These are phyloP conservation scores for Tortricodes alternella DNA, from an alignment of 2,888 invertebrate species.

Conservation along the genomic window DNA sequence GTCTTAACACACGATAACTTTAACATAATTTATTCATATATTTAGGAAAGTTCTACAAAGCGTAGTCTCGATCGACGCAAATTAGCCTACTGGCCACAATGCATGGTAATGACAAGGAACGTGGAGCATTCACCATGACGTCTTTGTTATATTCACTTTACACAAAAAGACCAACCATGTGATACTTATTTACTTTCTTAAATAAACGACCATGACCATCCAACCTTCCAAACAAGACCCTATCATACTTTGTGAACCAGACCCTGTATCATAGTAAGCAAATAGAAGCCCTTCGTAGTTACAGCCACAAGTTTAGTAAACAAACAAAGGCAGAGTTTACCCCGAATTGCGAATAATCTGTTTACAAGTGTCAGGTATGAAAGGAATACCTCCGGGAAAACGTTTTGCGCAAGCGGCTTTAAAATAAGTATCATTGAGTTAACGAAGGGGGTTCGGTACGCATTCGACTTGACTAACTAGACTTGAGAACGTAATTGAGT, in stretches of 20 bases:
- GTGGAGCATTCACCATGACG: conserved; percentile 24
- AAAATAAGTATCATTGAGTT: conserved; percentile 8
- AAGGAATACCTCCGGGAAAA: conserved; percentile 1
- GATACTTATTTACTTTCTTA: too few relatives aligned
- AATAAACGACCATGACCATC: too few relatives aligned
- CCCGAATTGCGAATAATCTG: conserved; percentile 12
- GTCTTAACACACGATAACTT: neutral
- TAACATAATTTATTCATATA: neutral
- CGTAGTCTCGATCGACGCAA: conserved; percentile 13
- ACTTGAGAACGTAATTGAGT: too few relatives aligned
- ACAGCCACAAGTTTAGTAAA: neutral
- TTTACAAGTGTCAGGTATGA: conserved; percentile 19
- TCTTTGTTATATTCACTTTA: conserved; percentile 17
- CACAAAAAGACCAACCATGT: neutral
- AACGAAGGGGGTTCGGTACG: conserved; percentile 1
- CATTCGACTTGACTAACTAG: too few relatives aligned
- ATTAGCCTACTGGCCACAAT: conserved; percentile 21
- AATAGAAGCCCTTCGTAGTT: neutral
- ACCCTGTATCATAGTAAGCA: too few relatives aligned
- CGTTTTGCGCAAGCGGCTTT: conserved; percentile 6
- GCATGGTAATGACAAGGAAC: conserved; percentile 25
- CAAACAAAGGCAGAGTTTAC: conserved; percentile 9
- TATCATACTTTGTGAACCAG: neutral
- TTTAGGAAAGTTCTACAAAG: neutral
- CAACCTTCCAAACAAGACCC: too few relatives aligned